A percentile compares a stretch with the other conserved stretches of the same genome.
Evolutionary conservation across 2,888 invertebrate genomes (phyloP).

Genomic region (Cepaea hortensis): DNA sequence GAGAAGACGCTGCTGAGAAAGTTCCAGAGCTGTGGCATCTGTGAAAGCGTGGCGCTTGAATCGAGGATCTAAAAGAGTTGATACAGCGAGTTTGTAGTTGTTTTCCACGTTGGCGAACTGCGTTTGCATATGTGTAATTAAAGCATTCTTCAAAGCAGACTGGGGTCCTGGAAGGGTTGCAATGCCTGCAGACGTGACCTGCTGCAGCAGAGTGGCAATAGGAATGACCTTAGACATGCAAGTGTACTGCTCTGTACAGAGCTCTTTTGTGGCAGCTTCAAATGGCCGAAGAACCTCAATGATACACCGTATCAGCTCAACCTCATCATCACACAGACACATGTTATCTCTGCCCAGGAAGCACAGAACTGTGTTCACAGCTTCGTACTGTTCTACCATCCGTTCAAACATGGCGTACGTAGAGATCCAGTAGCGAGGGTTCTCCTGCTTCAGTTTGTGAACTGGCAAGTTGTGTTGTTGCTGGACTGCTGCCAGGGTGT

Average conservation of each 20-base stretch:
- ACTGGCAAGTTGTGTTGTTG: conserved; percentile 43
- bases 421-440: conserved; percentile 32
- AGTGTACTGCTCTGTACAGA: conserved; percentile 42
- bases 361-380: conserved; percentile 45
- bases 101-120: conserved; percentile 42
- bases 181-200: conserved; percentile 35
- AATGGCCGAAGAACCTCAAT: conserved; percentile 40
- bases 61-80: conserved; percentile 47
- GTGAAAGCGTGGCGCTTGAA: conserved; percentile 48
- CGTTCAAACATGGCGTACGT: conserved; percentile 42
- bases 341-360: conserved; percentile 46
- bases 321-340: conserved; percentile 47
- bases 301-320: conserved; percentile 39
- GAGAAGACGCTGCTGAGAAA: conserved; percentile 41
- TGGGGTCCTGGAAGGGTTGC: conserved; percentile 35
- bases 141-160: conserved; percentile 47
- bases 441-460: conserved; percentile 43
- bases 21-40: conserved; percentile 38
- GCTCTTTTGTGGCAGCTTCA: conserved; percentile 46
- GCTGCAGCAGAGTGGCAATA: conserved; percentile 43
- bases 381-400: conserved; percentile 47
- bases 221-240: conserved; percentile 47
- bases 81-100: conserved; percentile 34
- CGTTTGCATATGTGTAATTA: conserved; percentile 43
- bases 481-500: conserved; percentile 42